Conservation (phyloP, 2,797 vertebrate species). For the Hyperoplus lanceolatus region DNA sequence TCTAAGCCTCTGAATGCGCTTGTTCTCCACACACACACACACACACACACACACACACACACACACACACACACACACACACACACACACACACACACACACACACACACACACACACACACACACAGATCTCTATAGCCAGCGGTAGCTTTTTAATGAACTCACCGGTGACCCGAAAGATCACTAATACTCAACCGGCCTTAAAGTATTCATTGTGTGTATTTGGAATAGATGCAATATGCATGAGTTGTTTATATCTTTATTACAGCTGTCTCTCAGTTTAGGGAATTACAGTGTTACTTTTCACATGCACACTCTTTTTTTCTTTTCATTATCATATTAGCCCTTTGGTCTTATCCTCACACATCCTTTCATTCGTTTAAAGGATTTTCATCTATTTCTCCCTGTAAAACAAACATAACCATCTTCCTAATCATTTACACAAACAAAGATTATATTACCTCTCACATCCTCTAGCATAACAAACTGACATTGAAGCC, state of each 20-base stretch:
- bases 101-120: slow-evolving; percentile 69
- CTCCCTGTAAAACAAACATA: slow-evolving; percentile 16
- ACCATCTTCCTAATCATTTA: slow-evolving; percentile 24
- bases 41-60: slow-evolving; percentile 72
- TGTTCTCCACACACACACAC: slow-evolving; percentile 45
- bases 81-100: slow-evolving; percentile 59
- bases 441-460: slow-evolving; percentile 3
- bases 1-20: slow-evolving; percentile 53
- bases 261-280: slow-evolving; percentile 6
- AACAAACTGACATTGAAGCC: slow-evolving; percentile 42
- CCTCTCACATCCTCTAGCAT: slow-evolving; percentile 20
- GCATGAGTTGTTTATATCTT: slow-evolving; percentile 36
- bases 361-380: background rate
- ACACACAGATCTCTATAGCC: slow-evolving; percentile 57
- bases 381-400: background rate
- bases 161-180: slow-evolving; percentile 41
- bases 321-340: background rate
- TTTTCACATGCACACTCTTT: background rate
- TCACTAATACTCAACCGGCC: slow-evolving; percentile 53
- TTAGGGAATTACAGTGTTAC: background rate
- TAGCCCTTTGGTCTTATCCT: slow-evolving; percentile 1
- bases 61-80: slow-evolving; percentile 72
- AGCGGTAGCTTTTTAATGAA: slow-evolving; percentile 65
- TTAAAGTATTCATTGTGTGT: slow-evolving; percentile 46
- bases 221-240: slow-evolving; percentile 37